Percentiles rank a stretch among this genome's conserved stretches.
Conservation (phyloP, 2,888 invertebrate genomes). For the Meloe dianella region DNA sequence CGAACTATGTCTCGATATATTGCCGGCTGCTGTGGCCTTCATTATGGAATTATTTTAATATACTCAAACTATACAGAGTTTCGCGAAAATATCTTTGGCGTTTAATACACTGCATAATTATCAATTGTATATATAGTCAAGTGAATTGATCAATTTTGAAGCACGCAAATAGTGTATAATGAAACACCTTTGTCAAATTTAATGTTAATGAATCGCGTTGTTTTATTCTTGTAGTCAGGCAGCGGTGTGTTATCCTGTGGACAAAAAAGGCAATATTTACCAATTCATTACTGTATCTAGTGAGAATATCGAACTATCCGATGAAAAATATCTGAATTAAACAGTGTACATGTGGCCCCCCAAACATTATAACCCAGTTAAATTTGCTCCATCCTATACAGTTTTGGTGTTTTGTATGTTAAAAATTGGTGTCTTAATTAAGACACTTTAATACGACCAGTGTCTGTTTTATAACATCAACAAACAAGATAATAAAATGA, state of each 20-base stretch:
- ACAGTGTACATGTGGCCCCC: no score
- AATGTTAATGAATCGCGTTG: no score
- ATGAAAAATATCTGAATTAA: no score
- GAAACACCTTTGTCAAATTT: no score
- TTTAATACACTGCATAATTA: not conserved
- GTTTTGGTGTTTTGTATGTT: not conserved
- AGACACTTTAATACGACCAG: not conserved
- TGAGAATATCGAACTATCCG: no score
- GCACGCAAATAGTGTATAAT: no score
- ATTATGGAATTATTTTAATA: constrained; percentile 2
- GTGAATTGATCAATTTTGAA: not conserved
- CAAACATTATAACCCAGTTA: no score
- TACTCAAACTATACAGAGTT: not conserved
- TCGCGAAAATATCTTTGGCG: not conserved
- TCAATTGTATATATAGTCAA: not conserved
- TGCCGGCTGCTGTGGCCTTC: constrained; percentile 1
- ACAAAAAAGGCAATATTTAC: no score
- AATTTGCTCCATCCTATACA: not conserved
- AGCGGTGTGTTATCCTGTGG: no score
- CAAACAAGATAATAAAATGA: not conserved
- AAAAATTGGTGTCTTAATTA: not conserved
- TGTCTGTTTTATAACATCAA: not conserved
- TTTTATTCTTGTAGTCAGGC: no score
- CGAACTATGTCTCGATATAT: constrained; percentile 49
- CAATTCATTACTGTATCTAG: no score